Base-by-base conservation (phyloP, 2,113 vertebrate genomes). In the Melanerpes formicivorus region DNA sequence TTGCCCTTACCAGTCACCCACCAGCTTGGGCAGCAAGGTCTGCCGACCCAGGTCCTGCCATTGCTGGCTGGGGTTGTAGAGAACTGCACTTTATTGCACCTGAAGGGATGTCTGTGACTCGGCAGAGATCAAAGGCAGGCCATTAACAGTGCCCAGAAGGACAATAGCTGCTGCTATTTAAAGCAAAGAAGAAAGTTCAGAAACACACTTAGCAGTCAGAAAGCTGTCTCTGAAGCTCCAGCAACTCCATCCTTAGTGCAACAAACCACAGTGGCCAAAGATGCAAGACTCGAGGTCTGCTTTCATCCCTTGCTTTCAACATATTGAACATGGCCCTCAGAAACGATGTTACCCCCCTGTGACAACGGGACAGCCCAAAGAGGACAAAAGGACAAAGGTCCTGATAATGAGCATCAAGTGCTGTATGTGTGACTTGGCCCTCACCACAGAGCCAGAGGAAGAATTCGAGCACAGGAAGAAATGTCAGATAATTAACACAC, bases 331-430 rank as follows among this genome's bases (percentile, higher is more conserved):
- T 1, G 18, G 9, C 29, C 58, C 52, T 48, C 37, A 30, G 18
- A 13, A 44, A 60, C 1, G 17, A n/a, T 4, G 4, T 5, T 8
- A 50, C 12, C 42, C 21, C 44, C 19, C 13, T 14, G 62, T 11
- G 63, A 40, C 5, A 27, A 73, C 4, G 26, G 11, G 58, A 40
- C 11, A 54, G 59, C 14, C 40, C 9, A 16, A 58, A 46, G 30
- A 67, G 30, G 59, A 69, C 46, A n/a, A 52, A 67, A 54, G 27
- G 37, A 60, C 60, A 21, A n/a, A 9, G 34, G n/a, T 21, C 34
- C 21, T 10, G 34, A 25, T 14, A 52, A 42, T 0, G 2, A 80
- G 27, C 26, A 46, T 1, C 0, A 0, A 26, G 18, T 62, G 80
- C 48, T n/a, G 14, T 5, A 32, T 0, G 0, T 6, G 10, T 9